Evolutionary conservation across 2,888 invertebrate species (phyloP).

Genomic region (Trichopria drosophilae): DNA sequence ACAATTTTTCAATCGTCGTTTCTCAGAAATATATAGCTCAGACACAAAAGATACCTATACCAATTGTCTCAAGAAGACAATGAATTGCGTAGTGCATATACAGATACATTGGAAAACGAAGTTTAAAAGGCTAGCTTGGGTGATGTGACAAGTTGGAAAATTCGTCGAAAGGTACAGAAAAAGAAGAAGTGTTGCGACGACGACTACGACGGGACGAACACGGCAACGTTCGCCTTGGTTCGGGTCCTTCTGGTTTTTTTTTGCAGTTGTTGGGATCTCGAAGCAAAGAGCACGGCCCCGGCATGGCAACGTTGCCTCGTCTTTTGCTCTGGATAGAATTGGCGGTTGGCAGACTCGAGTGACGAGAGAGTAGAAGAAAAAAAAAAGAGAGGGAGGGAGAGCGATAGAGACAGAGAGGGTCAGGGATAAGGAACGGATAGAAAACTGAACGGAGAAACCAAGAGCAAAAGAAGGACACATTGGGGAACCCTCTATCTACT

Average conservation of each 20-base stretch:
- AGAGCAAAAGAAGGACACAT: too few relatives aligned
- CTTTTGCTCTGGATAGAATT: constrained; percentile 40
- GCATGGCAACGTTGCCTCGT: constrained; percentile 52
- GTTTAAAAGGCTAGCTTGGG: constrained; percentile 12
- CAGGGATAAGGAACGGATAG: too few relatives aligned
- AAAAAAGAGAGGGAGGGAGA: constrained; percentile 14
- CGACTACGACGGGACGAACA: constrained; percentile 17
- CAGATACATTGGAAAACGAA: constrained; percentile 9
- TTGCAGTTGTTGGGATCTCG: constrained; percentile 48
- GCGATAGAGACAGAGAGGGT: too few relatives aligned
- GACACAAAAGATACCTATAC: too few relatives aligned
- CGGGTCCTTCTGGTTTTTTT: constrained; percentile 49
- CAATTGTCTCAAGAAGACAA: too few relatives aligned
- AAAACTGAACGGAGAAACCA: too few relatives aligned
- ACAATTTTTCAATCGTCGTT: too few relatives aligned
- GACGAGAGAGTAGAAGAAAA: constrained; percentile 16
- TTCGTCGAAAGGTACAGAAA: too few relatives aligned
- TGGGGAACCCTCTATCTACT: too few relatives aligned
- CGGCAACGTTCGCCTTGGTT: constrained; percentile 34
- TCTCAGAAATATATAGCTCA: too few relatives aligned
- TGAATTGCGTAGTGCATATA: too few relatives aligned
- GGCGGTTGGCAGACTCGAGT: constrained; percentile 27
- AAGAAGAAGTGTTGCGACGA: constrained; percentile 22
- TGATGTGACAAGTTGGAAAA: constrained; percentile 23
- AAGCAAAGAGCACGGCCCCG: too few relatives aligned